phyloP scores from a whole-genome alignment of 1,140 invertebrate genomes.

The Drosophila varians region DNA sequence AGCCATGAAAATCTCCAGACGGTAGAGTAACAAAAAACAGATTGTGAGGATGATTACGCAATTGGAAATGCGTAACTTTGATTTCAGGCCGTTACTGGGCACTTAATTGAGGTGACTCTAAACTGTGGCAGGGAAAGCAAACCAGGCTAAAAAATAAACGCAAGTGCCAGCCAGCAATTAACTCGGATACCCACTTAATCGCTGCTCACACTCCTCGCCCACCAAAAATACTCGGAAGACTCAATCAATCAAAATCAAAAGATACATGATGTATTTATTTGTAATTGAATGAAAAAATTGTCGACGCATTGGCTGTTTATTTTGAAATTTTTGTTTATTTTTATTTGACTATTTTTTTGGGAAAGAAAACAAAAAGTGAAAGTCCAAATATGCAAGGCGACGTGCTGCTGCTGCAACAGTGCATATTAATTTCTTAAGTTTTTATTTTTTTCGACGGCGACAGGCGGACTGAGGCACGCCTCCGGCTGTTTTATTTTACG shows the following conservation, averaged over 20 bases:
- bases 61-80: constrained; percentile 71
- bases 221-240: constrained; percentile 32
- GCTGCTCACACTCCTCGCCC: constrained; percentile 8
- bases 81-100: constrained; percentile 42
- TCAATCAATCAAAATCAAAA: constrained; percentile 33
- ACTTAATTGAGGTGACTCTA: constrained; percentile 55
- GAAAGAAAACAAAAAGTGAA: constrained; percentile 78
- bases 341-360: constrained; percentile 17
- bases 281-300: constrained; percentile 32
- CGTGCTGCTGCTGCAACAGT: constrained; percentile 65
- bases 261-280: constrained; percentile 53
- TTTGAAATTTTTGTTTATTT: constrained; percentile 39
- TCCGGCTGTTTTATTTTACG: constrained; percentile 16
- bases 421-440: constrained; percentile 70
- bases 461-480: constrained; percentile 10
- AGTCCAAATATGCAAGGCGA: constrained; percentile 68
- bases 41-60: constrained; percentile 53
- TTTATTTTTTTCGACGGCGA: constrained; percentile 23
- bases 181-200: constrained; percentile 30
- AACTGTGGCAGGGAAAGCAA: constrained; percentile 30
- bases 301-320: constrained; percentile 26
- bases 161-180: constrained; percentile 48
- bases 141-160: constrained; percentile 1
- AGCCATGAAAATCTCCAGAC: constrained; percentile 61
- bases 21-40: constrained; percentile 2